A percentile compares a stretch with the other conserved stretches of the same genome.
Evolutionary conservation across 2,797 vertebrate species (phyloP).

Genomic region (Pterois miles): DNA sequence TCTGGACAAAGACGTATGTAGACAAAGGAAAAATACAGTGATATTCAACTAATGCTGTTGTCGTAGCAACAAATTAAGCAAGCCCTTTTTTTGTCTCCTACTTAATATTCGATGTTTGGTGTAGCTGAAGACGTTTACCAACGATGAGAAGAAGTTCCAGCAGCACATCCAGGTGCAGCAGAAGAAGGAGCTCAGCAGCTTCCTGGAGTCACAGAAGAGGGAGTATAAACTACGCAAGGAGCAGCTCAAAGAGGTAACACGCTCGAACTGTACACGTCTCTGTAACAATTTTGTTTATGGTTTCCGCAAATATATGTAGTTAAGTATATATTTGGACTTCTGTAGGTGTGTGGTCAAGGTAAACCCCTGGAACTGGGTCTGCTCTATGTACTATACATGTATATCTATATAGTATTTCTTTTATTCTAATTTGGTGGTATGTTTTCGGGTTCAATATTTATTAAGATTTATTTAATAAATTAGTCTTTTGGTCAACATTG

Average conservation of each 20-base stretch:
- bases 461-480: neutral
- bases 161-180: constrained; percentile 99
- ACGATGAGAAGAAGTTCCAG: constrained; percentile 99
- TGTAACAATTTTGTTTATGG: neutral
- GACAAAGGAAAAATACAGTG: neutral
- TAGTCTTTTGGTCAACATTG: too few relatives aligned
- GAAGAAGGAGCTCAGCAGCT: constrained; percentile 97
- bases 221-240: constrained; percentile 99
- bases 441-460: neutral
- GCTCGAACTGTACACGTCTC: neutral
- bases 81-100: neutral
- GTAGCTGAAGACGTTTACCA: constrained; percentile 94
- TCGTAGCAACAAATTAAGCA: neutral
- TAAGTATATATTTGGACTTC: neutral
- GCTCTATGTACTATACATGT: neutral
- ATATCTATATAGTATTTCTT: neutral
- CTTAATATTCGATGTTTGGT: constrained; percentile 13
- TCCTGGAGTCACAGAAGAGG: constrained; percentile 96
- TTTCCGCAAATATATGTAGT: neutral
- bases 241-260: constrained; percentile 92
- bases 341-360: neutral
- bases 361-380: neutral
- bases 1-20: constrained; percentile 95
- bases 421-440: neutral
- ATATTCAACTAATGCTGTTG: neutral